phyloP scores from a whole-genome alignment of 2,797 vertebrate species.

The Dicrostonyx torquatus region DNA sequence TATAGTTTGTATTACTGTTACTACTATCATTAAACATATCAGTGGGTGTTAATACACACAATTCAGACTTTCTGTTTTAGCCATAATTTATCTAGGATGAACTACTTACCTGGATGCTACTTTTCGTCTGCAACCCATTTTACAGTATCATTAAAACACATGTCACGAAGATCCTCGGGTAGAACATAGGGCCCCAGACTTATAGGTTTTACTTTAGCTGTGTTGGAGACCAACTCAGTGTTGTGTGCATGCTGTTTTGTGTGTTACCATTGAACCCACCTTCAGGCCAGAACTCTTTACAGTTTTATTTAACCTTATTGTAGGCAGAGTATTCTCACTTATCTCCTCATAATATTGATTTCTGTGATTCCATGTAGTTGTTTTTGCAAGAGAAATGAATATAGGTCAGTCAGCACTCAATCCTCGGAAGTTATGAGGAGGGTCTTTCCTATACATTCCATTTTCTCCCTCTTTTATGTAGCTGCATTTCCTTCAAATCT shows the following conservation, averaged over 20 bases:
- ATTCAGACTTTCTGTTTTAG: not conserved
- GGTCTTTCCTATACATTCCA: not conserved
- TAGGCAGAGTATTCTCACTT: not conserved
- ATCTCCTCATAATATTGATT: not conserved
- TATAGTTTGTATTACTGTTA: not conserved
- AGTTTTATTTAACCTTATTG: not conserved
- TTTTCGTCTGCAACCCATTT: not conserved
- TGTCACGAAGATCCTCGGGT: not conserved
- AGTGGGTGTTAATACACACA: not conserved
- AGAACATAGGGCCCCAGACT: not conserved
- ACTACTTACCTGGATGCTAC: not conserved
- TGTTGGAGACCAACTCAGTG: not conserved
- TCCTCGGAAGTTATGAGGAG: not conserved
- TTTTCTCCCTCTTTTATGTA: not conserved
- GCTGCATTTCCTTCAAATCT: not conserved
- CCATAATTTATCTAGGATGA: not conserved
- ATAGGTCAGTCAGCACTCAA: not conserved
- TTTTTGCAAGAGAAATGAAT: not conserved
- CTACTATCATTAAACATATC: not conserved
- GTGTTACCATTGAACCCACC: not conserved
- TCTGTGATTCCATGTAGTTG: not conserved
- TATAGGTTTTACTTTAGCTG: not conserved
- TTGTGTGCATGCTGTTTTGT: not conserved
- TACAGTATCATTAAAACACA: not conserved
- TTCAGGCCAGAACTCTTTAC: not conserved